Base-by-base conservation (phyloP, 2,113 vertebrate species). In the Australoheros scitulus region DNA sequence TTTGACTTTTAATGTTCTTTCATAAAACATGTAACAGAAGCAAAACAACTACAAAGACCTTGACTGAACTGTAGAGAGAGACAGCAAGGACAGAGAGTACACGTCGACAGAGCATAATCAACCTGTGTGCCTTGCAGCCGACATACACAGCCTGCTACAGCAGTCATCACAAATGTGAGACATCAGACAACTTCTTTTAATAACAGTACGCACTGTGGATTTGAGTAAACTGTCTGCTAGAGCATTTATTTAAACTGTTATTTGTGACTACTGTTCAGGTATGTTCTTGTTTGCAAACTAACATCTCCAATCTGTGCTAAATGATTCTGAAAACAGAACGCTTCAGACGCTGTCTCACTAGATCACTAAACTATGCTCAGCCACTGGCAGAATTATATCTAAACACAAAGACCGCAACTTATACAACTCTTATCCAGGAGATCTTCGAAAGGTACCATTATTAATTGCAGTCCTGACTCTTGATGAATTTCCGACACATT, bases 1-100 rank as follows among this genome's bases (percentile, higher is more conserved):
- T 76, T 55, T 88, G 80, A 91, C 56, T 79, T 90, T 63, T 68
- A 61, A 75, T 80, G 74, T 80, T 87, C 74, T 79, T 77, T 29
- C 47, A 81, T 61, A 60, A 90, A 92, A 88, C 22, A 76, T 78
- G 75, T 83, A 81, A 68, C 70, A 61, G 63, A 77, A 52, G 79
- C 61, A 65, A 75, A 88, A 56, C 11, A n/a, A 76, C 36, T 9
- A 50, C 55, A 20, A 64, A 59, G 43, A 65, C 26, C 29, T n/a
- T 76, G 36, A 77, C 9, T 0, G 11, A 26, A 72, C 0, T 76
- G 63, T 26, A 58, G 74, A 17, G 63, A 52, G 8, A 47, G 7
- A 61, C 13, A 55, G 38, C 14, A 61, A 55, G 52, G 57, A 34
- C 34, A 55, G 47, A 3, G 29, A 9, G 61, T 2, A 7, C 43